A percentile compares a stretch with the other conserved stretches of the same genome.
Conservation (phyloP, 2,888 invertebrate genomes). For the Mylabris sibirica region DNA sequence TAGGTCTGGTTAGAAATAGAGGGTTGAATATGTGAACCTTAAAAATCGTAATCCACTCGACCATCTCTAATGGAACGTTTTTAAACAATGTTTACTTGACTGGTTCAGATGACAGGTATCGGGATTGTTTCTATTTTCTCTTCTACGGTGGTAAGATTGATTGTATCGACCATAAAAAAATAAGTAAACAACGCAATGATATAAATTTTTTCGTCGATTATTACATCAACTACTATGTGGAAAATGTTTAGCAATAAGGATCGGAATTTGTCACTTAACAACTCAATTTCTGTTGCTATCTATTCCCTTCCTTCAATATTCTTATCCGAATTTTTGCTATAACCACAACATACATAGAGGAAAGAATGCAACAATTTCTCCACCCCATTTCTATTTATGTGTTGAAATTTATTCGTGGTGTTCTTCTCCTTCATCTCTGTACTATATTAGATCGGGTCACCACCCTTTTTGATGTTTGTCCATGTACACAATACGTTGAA, state of each 20-base stretch:
- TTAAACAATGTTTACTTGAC: conserved; percentile 14
- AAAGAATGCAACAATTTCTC: conserved; percentile 7
- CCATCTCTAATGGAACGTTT: conserved; percentile 14
- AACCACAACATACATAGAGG: background rate
- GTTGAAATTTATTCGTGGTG: background rate
- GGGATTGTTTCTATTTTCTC: background rate
- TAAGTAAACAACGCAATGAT: background rate
- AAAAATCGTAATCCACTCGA: conserved; percentile 4
- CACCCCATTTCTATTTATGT: background rate
- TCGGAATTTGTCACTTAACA: conserved; percentile 42
- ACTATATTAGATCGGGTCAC: background rate
- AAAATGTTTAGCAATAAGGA: conserved; percentile 42
- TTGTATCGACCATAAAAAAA: too few species aligned
- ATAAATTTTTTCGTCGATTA: background rate
- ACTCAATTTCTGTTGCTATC: conserved; percentile 45
- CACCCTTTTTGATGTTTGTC: background rate
- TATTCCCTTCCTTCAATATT: background rate
- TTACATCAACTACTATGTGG: conserved; percentile 35
- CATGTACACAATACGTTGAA: conserved; percentile 11
- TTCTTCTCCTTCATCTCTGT: background rate
- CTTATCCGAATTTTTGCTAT: background rate
- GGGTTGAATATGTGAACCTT: conserved; percentile 2
- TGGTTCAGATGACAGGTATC: conserved; percentile 12
- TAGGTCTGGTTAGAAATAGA: background rate
- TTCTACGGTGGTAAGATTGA: background rate